Percentiles rank a stretch among this genome's conserved stretches.
Conservation (phyloP, 2,797 vertebrate species). For the Poeciliopsis infans region DNA sequence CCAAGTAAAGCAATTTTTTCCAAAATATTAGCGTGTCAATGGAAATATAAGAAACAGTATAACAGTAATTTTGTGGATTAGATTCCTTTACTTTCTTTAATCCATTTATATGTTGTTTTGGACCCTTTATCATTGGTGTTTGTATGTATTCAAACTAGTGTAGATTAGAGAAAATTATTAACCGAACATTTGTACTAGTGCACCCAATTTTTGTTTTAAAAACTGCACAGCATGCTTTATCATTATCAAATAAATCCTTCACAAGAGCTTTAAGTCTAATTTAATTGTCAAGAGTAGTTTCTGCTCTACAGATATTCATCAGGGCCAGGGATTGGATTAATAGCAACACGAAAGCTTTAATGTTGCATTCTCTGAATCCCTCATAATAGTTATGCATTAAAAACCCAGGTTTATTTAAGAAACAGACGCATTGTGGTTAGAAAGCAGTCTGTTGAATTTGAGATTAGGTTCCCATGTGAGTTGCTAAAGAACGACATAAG, state of each 20-base stretch:
- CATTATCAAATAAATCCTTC: neutral
- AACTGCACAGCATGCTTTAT: neutral
- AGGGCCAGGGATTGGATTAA: slow-evolving; percentile 45
- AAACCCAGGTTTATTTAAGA: slow-evolving; percentile 65
- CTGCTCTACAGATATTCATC: slow-evolving; percentile 23
- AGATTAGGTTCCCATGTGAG: slow-evolving; percentile 61
- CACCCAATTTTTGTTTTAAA: neutral
- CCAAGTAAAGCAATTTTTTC: neutral
- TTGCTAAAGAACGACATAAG: slow-evolving; percentile 33
- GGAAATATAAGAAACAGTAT: neutral
- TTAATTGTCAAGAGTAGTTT: slow-evolving; percentile 11
- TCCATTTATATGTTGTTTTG: neutral
- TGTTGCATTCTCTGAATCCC: slow-evolving; percentile 57
- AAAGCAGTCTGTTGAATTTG: slow-evolving; percentile 64
- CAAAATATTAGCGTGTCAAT: neutral
- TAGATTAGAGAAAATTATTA: neutral
- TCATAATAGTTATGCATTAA: slow-evolving; percentile 57
- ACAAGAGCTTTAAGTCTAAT: neutral
- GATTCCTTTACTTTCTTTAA: neutral
- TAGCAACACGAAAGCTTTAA: slow-evolving; percentile 49
- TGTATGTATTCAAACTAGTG: neutral
- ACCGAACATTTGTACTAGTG: neutral
- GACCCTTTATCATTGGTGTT: neutral
- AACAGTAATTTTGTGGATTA: neutral
- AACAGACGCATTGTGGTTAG: slow-evolving; percentile 73